Evolutionary conservation across 2,888 invertebrate genomes (phyloP).

Genomic region (Drosophila falleni): DNA sequence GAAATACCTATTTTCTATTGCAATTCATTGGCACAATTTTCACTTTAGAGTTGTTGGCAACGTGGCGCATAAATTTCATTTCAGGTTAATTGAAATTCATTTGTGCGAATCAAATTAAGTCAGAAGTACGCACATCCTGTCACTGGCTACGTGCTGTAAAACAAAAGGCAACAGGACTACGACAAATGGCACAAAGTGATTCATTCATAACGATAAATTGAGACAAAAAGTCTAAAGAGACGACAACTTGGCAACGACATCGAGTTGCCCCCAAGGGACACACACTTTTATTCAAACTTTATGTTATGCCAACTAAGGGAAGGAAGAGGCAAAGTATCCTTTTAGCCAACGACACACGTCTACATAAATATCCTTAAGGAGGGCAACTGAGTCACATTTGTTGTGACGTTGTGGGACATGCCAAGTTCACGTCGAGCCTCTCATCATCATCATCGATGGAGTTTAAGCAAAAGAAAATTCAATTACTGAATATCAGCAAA

Average conservation of each 20-base stretch:
- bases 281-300: conserved; percentile 69
- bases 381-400: conserved; percentile 56
- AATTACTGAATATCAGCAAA: conserved; percentile 74
- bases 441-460: conserved; percentile 49
- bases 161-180: conserved; percentile 29
- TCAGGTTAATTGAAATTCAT: conserved; percentile 79
- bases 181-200: conserved; percentile 66
- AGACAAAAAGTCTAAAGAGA: conserved; percentile 61
- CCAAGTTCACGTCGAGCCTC: conserved; percentile 37
- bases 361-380: conserved; percentile 68
- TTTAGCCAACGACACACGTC: conserved; percentile 41
- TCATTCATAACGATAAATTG: conserved; percentile 79
- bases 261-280: conserved; percentile 60
- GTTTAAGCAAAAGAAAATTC: conserved; percentile 64
- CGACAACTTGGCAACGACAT: conserved; percentile 39
- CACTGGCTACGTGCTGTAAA: conserved; percentile 59
- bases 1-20: conserved; percentile 1
- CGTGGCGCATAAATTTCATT: conserved; percentile 69
- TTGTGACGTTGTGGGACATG: conserved; percentile 47
- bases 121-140: conserved; percentile 70
- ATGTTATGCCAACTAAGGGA: conserved; percentile 31
- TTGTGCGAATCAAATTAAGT: conserved; percentile 80
- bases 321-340: conserved; percentile 39
- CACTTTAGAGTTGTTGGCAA: conserved; percentile 49
- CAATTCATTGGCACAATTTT: conserved; percentile 25